Percentiles rank a stretch among this genome's conserved stretches.
Evolutionary conservation across 92 coral and sea anemone genomes (phyloP).

Genomic region (Phenganax marumi): DNA sequence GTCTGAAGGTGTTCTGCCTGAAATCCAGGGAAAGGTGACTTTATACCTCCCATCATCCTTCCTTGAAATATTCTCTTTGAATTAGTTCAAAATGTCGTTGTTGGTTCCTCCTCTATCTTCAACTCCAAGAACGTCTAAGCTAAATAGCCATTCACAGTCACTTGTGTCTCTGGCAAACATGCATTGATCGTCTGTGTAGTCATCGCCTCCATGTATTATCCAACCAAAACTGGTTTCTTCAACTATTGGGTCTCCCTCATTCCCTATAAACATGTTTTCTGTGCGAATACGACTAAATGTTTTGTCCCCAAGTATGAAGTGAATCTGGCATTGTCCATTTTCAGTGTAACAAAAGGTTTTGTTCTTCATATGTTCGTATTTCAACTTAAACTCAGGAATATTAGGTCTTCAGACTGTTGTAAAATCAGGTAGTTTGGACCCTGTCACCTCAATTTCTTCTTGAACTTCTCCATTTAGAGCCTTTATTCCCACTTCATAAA

Average conservation of each 20-base stretch:
- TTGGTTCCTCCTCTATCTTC: background rate
- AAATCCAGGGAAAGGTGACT: constrained; percentile 12
- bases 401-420: constrained; percentile 48
- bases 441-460: constrained; percentile 39
- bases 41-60: constrained; percentile 40
- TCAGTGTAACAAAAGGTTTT: constrained; percentile 9
- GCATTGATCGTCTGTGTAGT: background rate
- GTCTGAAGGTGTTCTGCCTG: constrained; percentile 12
- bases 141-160: background rate
- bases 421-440: constrained; percentile 35
- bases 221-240: constrained; percentile 27
- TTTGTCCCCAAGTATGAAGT: constrained; percentile 6
- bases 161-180: background rate
- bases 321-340: background rate
- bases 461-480: constrained; percentile 38
- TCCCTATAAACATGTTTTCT: background rate
- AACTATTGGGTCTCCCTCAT: background rate
- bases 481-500: constrained; percentile 15
- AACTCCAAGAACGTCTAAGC: background rate
- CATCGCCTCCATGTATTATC: constrained; percentile 18
- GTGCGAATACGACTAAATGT: background rate
- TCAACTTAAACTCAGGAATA: constrained; percentile 42
- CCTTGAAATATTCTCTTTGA: background rate
- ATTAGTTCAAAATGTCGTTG: background rate
- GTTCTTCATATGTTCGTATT: background rate